phyloP scores from a whole-genome alignment of 2,113 vertebrate species.

The Periophthalmus modestus region DNA sequence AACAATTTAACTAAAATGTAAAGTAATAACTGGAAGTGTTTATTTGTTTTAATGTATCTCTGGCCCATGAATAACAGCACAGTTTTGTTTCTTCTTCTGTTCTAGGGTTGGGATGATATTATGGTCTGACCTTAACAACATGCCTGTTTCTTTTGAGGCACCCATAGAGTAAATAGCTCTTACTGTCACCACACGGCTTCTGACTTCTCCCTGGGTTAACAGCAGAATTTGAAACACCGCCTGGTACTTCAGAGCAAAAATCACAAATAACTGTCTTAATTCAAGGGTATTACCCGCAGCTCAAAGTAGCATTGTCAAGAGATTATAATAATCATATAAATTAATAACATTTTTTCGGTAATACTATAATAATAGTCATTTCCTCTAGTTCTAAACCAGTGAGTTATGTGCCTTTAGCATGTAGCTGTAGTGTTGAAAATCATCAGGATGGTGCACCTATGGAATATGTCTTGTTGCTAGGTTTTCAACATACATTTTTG shows the following conservation, averaged over 20 bases:
- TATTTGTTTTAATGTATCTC: background rate
- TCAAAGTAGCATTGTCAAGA: background rate
- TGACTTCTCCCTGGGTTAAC: background rate
- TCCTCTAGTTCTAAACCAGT: background rate
- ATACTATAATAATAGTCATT: background rate
- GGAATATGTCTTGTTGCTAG: constrained; percentile 9
- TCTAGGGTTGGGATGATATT: background rate
- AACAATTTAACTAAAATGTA: no score
- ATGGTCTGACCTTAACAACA: background rate
- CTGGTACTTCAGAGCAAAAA: constrained; percentile 1
- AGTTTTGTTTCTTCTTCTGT: background rate
- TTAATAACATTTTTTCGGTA: background rate
- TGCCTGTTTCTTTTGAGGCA: background rate
- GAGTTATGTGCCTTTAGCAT: background rate
- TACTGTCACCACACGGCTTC: background rate
- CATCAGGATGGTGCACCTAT: background rate
- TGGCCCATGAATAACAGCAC: background rate
- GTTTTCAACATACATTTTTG: constrained; percentile 6
- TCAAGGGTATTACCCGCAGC: background rate
- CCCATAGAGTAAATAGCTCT: background rate
- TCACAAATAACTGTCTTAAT: background rate
- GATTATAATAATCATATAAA: no score
- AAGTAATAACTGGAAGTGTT: no score
- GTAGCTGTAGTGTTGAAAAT: background rate
- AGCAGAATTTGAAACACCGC: background rate